A percentile compares a stretch with the other conserved stretches of the same genome.
These are phyloP conservation scores for Podargus strigoides DNA, from an alignment of 2,797 vertebrate genomes.

Conservation along the genomic window DNA sequence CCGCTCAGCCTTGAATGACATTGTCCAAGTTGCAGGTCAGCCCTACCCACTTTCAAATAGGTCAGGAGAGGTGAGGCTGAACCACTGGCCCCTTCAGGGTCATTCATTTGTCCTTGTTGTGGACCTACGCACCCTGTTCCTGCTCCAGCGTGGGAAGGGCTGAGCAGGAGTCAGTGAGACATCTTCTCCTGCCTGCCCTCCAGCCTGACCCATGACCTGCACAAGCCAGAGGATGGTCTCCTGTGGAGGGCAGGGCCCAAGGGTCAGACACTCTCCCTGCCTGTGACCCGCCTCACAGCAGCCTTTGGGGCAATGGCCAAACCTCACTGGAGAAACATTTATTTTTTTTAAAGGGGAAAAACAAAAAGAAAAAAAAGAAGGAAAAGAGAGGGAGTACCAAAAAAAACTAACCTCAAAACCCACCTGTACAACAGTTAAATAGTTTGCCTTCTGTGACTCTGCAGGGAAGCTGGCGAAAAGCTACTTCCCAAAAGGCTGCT, in stretches of 20 bases:
- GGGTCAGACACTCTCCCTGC: neutral
- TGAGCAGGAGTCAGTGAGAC: neutral
- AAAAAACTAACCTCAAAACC: neutral
- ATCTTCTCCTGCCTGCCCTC: neutral
- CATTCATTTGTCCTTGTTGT: neutral
- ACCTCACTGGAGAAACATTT: neutral
- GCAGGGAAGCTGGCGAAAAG: neutral
- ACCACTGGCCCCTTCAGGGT: neutral
- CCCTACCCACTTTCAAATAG: neutral
- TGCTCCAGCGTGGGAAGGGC: neutral
- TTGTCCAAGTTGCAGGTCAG: neutral
- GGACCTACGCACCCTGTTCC: fast-evolving
- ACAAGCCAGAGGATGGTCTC: neutral
- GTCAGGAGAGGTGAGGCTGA: neutral
- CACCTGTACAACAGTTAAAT: neutral
- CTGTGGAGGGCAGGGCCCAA: neutral
- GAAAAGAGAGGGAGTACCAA: neutral
- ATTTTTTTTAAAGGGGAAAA: neutral
- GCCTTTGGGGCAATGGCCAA: neutral
- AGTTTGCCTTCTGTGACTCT: neutral
- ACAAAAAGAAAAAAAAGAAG: neutral
- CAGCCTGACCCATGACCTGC: neutral
- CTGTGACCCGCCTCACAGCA: neutral
- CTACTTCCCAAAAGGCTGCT: neutral
- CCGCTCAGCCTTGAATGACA: neutral